Percentiles rank a stretch among this genome's conserved stretches.
phyloP scores from a whole-genome alignment of 1,140 invertebrate species.

The Drosophila parabipectinata region DNA sequence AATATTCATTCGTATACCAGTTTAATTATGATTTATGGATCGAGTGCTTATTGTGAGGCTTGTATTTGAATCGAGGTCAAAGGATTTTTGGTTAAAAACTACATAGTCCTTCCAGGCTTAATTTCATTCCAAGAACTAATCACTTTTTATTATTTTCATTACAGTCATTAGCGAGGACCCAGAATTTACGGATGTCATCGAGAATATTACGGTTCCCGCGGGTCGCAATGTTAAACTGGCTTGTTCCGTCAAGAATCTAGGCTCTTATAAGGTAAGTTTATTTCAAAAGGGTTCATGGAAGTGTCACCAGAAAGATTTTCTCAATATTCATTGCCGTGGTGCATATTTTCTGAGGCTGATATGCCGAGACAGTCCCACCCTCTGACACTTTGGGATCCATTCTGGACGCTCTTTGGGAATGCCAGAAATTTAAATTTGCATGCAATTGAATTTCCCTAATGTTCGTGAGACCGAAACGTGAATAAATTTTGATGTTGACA shows the following conservation, averaged over 20 bases:
- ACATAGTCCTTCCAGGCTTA: no score
- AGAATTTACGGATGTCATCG: constrained; percentile 88
- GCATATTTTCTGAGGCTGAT: no score
- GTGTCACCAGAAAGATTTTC: no score
- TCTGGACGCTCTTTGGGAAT: constrained; percentile 10
- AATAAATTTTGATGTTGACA: constrained; percentile 74
- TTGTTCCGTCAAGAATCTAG: constrained; percentile 95
- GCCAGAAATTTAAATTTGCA: constrained; percentile 74
- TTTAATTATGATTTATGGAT: constrained; percentile 74
- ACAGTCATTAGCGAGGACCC: constrained; percentile 88
- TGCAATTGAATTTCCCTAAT: constrained; percentile 78
- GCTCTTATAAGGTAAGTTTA: constrained; percentile 90
- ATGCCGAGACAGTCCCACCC: no score
- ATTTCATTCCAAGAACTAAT: not conserved
- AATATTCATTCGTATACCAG: constrained; percentile 26
- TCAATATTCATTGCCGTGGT: no score
- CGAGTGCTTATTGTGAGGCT: constrained; percentile 11
- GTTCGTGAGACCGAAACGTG: constrained; percentile 49
- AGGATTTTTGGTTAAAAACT: constrained; percentile 15
- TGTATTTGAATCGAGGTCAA: constrained; percentile 9
- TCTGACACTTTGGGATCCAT: no score
- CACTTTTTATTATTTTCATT: constrained; percentile 50
- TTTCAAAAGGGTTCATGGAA: no score
- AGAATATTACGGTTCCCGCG: constrained; percentile 90
- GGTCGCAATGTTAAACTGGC: constrained; percentile 94